Percentiles rank a stretch among this genome's conserved stretches.
phyloP scores from a whole-genome alignment of 2,113 vertebrate genomes.

The Petrocephalus zakoni region DNA sequence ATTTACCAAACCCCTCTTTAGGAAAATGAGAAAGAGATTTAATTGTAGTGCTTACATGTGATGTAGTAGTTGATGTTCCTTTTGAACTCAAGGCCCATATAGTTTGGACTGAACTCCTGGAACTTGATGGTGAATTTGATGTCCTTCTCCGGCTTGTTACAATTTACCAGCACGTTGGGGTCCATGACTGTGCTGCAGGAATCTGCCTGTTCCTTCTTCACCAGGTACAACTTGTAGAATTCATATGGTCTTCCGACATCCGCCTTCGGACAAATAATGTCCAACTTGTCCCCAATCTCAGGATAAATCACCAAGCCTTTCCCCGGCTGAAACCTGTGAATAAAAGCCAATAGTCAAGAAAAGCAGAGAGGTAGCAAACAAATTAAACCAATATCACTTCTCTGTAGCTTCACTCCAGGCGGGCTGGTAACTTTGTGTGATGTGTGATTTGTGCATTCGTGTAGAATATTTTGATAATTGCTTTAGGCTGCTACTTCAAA shows the following conservation, averaged over 20 bases:
- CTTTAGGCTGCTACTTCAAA: conserved; percentile 5
- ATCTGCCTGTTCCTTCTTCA: conserved; percentile 82
- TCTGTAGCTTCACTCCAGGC: background rate
- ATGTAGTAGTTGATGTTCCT: conserved; percentile 89
- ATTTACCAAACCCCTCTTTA: background rate
- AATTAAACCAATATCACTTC: background rate
- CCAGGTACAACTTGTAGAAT: conserved; percentile 95
- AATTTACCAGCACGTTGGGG: conserved; percentile 91
- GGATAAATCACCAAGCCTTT: conserved; percentile 92
- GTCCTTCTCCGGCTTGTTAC: conserved; percentile 89
- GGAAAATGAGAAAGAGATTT: background rate
- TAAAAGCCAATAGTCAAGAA: background rate
- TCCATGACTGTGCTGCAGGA: conserved; percentile 87
- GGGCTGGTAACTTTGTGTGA: background rate
- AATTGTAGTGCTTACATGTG: conserved; percentile 80
- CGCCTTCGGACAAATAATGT: conserved; percentile 92
- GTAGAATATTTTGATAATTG: background rate
- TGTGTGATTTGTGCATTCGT: background rate
- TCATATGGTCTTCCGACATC: conserved; percentile 84
- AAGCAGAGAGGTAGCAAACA: background rate
- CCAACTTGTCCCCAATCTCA: conserved; percentile 94
- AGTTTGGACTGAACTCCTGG: conserved; percentile 98
- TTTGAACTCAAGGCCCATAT: conserved; percentile 97
- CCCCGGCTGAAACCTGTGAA: conserved; percentile 74
- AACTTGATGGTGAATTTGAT: conserved; percentile 99